Base-by-base conservation (phyloP, 2,113 vertebrate genomes). In the Calidris pugnax region DNA sequence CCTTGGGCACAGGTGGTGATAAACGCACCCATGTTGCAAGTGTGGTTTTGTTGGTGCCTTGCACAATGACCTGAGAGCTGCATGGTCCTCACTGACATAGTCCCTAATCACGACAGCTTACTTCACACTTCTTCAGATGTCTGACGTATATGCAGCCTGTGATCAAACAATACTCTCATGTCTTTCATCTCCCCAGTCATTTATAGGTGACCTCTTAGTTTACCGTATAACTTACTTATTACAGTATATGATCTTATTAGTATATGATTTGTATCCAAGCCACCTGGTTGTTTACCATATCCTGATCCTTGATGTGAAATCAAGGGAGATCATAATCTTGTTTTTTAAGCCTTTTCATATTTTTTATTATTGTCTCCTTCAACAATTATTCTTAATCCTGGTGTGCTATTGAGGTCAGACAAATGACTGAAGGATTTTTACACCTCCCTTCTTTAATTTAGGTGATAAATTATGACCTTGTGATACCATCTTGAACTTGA, bases 341-440 rank as follows among this genome's bases (percentile, higher is more conserved):
- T 1, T 10, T 48, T 76, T 91, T 28, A 48, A 50, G 32, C 5
- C 1, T 87, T 87, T 84, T 9, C 4, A 2, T 59, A 23, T 19
- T 92, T 91, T 75, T 56, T 27, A n/a, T 60, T 79, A 22, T 39
- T 50, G 14, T 43, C 15, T 85, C 51, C 27, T 75, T 71, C 43
- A 47, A 75, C 51, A 67, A 33, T 9, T 62, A 1, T 19, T 84
- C 64, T 71, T 84, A 62, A 43, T 55, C 41, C 20, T 84, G 22
- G 3, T 20, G n/a, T 10, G 7, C 2, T 32, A 9, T n/a, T 0
- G 0, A 69, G 26, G 15, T 51, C 64, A 89, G 26, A 55, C 24
- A 74, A 75, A 41, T 47, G 0, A 43, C 26, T 23, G 26, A n/a
- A 66, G 50, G 10, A 17, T 5, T 62, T 32, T 37, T 33, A 41